These are phyloP conservation scores for Pterois miles DNA, from an alignment of 2,797 vertebrate species.

Conservation along the genomic window DNA sequence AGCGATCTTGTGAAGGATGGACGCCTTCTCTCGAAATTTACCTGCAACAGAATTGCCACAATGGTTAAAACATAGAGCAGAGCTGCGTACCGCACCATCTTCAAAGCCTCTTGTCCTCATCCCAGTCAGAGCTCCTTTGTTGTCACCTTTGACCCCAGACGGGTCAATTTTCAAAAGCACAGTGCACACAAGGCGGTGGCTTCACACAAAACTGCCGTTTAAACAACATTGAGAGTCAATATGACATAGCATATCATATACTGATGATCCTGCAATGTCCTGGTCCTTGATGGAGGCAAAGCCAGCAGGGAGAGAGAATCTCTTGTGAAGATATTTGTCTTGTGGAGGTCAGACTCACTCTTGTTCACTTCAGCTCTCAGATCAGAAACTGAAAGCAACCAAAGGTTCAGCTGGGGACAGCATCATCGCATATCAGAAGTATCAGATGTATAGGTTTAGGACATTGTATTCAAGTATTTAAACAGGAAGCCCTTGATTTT, in stretches of 20 bases:
- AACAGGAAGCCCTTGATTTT: neutral
- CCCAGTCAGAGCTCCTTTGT: conserved; percentile 32
- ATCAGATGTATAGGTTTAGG: neutral
- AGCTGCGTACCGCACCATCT: neutral
- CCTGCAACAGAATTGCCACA: conserved; percentile 81
- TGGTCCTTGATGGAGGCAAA: conserved; percentile 43
- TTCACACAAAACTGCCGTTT: conserved; percentile 45
- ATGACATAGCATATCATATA: conserved; percentile 69
- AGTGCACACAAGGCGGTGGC: conserved; percentile 8
- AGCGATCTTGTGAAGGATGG: conserved; percentile 98
- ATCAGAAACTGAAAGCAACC: conserved; percentile 39
- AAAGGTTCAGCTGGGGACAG: conserved; percentile 15
- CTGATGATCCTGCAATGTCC: conserved; percentile 76
- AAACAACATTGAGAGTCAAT: conserved; percentile 54
- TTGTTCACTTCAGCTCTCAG: conserved; percentile 22
- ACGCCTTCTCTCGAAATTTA: conserved; percentile 97
- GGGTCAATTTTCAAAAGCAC: conserved; percentile 59
- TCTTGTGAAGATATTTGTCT: conserved; percentile 55
- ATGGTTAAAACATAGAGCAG: conserved; percentile 16
- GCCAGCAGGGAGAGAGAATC: conserved; percentile 33
- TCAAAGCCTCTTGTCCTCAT: conserved; percentile 10
- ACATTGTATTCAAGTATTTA: neutral
- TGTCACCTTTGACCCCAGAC: conserved; percentile 58
- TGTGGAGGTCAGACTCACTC: conserved; percentile 49
- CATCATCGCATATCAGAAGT: conserved; percentile 6